A percentile compares a stretch with the other conserved stretches of the same genome.
These are phyloP conservation scores for Phyllopteryx taeniolatus DNA, from an alignment of 2,113 vertebrate species.

Conservation along the genomic window DNA sequence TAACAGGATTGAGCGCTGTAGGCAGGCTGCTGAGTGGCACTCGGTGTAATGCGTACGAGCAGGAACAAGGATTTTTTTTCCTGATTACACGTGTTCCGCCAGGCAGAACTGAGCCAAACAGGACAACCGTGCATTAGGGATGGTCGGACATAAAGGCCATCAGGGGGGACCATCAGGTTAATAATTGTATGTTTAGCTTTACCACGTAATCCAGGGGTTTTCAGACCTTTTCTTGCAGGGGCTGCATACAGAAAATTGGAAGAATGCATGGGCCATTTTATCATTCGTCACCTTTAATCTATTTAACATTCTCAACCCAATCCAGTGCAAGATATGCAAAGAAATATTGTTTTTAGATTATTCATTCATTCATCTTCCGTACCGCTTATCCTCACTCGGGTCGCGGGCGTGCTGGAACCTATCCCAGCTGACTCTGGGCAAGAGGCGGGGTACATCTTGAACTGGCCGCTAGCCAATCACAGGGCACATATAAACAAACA, in stretches of 20 bases:
- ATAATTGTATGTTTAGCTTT: slow-evolving; percentile 37
- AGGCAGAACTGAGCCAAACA: slow-evolving; percentile 53
- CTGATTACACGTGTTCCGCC: slow-evolving; percentile 49
- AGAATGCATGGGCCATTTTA: neutral
- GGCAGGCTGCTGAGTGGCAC: slow-evolving; percentile 67
- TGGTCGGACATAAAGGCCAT: slow-evolving; percentile 46
- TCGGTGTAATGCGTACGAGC: slow-evolving; percentile 66
- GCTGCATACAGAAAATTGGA: too few relatives aligned
- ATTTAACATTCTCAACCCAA: too few relatives aligned
- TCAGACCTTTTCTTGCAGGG: neutral
- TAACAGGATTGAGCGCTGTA: slow-evolving; percentile 73
- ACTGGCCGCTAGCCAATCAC: too few relatives aligned
- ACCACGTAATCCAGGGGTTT: neutral
- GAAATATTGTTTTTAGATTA: too few relatives aligned
- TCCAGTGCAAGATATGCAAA: too few relatives aligned
- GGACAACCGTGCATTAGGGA: slow-evolving; percentile 49
- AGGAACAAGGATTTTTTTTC: slow-evolving; percentile 56
- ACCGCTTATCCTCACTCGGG: too few relatives aligned
- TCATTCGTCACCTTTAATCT: neutral
- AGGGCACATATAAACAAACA: too few relatives aligned
- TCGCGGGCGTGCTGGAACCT: too few relatives aligned
- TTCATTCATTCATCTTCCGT: too few relatives aligned
- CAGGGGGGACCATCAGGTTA: slow-evolving; percentile 23
- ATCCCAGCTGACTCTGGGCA: too few relatives aligned
- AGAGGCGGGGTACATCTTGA: too few relatives aligned